Percentiles rank a stretch among this genome's conserved stretches.
phyloP scores from a whole-genome alignment of 2,113 vertebrate species.

The Caranx melampygus region DNA sequence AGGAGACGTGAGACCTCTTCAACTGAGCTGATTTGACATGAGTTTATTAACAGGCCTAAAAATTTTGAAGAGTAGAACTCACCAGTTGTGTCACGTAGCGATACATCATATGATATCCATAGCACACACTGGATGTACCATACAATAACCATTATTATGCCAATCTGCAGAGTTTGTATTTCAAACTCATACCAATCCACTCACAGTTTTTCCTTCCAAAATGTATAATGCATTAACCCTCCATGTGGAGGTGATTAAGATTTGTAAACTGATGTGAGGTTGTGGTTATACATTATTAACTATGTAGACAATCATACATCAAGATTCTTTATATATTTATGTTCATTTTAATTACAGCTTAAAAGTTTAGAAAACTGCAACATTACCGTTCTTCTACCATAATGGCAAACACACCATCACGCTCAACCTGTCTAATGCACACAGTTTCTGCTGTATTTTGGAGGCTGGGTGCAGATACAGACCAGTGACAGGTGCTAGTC shows the following conservation, averaged over 20 bases:
- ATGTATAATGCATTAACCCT: background rate
- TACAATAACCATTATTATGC: background rate
- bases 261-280: background rate
- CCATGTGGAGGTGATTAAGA: constrained; percentile 2
- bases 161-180: background rate
- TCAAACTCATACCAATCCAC: background rate
- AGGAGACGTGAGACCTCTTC: background rate
- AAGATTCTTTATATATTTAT: too few relatives aligned
- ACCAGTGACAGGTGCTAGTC: too few relatives aligned
- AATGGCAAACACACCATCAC: too few relatives aligned
- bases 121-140: background rate
- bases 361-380: too few relatives aligned
- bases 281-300: too few relatives aligned
- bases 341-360: too few relatives aligned
- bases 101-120: background rate
- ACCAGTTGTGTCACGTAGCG: background rate
- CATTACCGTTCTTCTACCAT: too few relatives aligned
- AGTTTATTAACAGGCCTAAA: constrained; percentile 3
- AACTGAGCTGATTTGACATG: background rate
- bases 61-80: background rate
- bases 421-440: too few relatives aligned
- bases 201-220: background rate
- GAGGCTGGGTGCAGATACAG: too few relatives aligned
- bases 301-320: too few relatives aligned
- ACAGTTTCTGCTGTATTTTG: too few relatives aligned